Base-by-base conservation (phyloP, 2,888 invertebrate genomes). In the Amiota mariae region DNA sequence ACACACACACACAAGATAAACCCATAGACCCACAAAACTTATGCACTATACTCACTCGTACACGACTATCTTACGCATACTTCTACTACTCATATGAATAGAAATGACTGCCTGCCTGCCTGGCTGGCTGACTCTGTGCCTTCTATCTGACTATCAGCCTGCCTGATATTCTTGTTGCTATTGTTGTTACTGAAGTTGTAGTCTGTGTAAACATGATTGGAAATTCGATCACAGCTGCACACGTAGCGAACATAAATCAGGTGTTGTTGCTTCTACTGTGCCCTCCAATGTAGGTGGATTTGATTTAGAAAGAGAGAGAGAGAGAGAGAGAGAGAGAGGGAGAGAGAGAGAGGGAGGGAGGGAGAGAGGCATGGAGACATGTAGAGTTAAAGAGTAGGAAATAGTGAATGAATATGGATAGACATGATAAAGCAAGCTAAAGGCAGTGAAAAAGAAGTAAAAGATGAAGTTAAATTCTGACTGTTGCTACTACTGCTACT, bases 211-310 rank as follows among this genome's bases (percentile, higher is more conserved):
- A 84, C 83, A 83, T 83, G 83, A 83, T 84, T 84, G 83, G 85
- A 84, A 84, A 84, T 84, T 84, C 85, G 83, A 84, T 84, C 83
- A 85, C 83, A 85, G 83, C 85, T 84, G 85, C 80, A 83, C 85
- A 84, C 83, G 83, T 86, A 86, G 81, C 78, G 81, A 84, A 86
- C 85, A 86, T 86, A 86, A 86, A 86, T 86, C 86, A 86, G 82
- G 78, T 74, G 77, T 76, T 77, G 80, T 36, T 36, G 36, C 4
- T 36, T 36, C 36, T 36, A 36, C 80, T 70, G 70, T 70, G 59
- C 59, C 67, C 63, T 36, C n/a, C 15, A 18, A 11, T 59, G 8
- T 11, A 18, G 59, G 59, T n/a, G 59, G 15, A n/a, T 54, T 36
- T 36, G 36, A 36, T 36, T 36, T 36, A 36, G 6, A 36, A n/a